Base-by-base conservation (phyloP, 2,797 vertebrate species). In the Miichthys miiuy region DNA sequence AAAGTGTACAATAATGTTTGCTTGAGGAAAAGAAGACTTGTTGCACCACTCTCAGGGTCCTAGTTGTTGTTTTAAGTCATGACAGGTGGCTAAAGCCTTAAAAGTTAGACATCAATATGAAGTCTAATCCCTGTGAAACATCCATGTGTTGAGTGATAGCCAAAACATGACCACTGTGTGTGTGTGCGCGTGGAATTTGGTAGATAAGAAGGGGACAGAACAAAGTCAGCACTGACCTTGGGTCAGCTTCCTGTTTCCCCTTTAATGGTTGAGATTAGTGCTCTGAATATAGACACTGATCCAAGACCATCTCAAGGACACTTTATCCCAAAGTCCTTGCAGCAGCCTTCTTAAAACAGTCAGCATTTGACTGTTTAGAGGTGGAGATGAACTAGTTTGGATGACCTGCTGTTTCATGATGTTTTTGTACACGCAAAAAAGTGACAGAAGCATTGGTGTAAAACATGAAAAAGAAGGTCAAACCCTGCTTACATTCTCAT, bases 251-350 rank as follows among this genome's bases (percentile, higher is more conserved):
- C 87, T 89, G 85, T 93, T 91, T 86, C 90, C 81, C 66, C 66
- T 83, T 87, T 85, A 86, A 91, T 84, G 79, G 82, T 77, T 75
- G 74, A 93, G 92, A 90, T 93, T 93, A 94, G 91, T 68, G 72
- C 79, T 90, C 92, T 91, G 87, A 89, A 94, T 93, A 88, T 93
- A 93, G 92, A 89, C 30, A 27, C 76, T 63, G 89, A 89, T 84
- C 80, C 78, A 68, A 87, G 66, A 90, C 58, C 86, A 86, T 85
- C 88, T 88, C 50, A 27, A 54, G 87, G 83, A 92, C 92, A 92
- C 85, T 86, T 90, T 90, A 91, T 94, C 91, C 91, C 44, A 74
- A 86, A 85, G 91, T 86, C 91, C 72, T 90, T 75, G 62, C 69
- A 75, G 72, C 81, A 76, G 77, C 56, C 61, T 64, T 55, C 68